These are phyloP conservation scores for Caenorhabditis afra DNA, from an alignment of 2,888 invertebrate genomes.

Conservation along the genomic window DNA sequence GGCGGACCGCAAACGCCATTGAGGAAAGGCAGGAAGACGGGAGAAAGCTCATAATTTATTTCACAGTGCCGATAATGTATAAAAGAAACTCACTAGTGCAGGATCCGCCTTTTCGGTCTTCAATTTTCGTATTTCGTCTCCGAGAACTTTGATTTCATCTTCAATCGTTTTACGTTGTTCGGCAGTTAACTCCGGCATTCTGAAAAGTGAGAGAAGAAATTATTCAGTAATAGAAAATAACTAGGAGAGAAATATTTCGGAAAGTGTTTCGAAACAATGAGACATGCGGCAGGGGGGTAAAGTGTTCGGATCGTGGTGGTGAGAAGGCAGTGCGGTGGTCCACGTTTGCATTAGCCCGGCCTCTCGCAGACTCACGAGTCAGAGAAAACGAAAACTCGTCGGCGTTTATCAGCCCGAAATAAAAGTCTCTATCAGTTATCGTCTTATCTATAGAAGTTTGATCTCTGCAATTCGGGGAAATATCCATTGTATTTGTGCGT, in stretches of 20 bases:
- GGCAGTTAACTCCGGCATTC: slow-evolving; percentile 46
- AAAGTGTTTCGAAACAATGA: slow-evolving; percentile 22
- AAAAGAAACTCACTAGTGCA: slow-evolving; percentile 62
- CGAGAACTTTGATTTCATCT: slow-evolving; percentile 61
- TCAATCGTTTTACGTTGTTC: slow-evolving; percentile 55
- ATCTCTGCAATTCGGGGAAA: slow-evolving; percentile 4
- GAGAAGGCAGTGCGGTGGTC: slow-evolving; percentile 33
- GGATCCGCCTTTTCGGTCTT: slow-evolving; percentile 63
- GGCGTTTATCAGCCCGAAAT: too few relatives aligned
- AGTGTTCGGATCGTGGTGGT: slow-evolving; percentile 2
- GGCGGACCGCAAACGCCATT: slow-evolving; percentile 29
- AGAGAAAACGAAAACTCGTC: slow-evolving; percentile 6
- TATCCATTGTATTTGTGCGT: too few relatives aligned
- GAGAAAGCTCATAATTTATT: slow-evolving; percentile 11
- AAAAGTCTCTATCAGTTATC: slow-evolving; percentile 1
- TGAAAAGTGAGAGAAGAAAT: background rate
- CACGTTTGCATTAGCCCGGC: slow-evolving; percentile 31
- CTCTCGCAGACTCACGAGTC: background rate
- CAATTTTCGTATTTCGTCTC: slow-evolving; percentile 64
- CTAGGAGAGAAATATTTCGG: background rate
- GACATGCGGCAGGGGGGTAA: background rate
- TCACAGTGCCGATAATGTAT: background rate
- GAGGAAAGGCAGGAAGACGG: slow-evolving; percentile 2
- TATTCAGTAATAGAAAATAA: background rate
- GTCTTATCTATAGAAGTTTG: slow-evolving; percentile 15